Conservation (phyloP, 2,113 vertebrate species). For the Gambusia affinis region DNA sequence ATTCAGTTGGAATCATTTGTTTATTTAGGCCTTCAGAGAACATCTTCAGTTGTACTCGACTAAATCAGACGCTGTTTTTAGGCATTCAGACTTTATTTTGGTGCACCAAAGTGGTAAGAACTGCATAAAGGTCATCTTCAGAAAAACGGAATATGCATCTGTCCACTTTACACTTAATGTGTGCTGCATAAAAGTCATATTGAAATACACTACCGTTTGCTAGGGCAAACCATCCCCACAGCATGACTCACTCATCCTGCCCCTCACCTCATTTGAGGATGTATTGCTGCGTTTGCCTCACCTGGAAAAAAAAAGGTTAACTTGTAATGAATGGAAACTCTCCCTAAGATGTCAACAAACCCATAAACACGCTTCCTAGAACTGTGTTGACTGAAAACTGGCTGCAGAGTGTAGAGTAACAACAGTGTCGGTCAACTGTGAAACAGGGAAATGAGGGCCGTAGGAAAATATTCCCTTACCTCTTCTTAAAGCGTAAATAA, state of each 20-base stretch:
- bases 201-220: too few relatives aligned
- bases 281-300: conserved; percentile 42
- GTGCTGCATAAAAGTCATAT: too few relatives aligned
- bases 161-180: too few relatives aligned
- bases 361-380: conserved; percentile 63
- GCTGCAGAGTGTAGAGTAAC: conserved; percentile 33
- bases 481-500: conserved; percentile 16
- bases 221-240: not conserved
- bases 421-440: conserved; percentile 48
- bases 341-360: conserved; percentile 62
- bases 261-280: not conserved
- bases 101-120: too few relatives aligned
- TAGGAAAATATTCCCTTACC: conserved; percentile 23
- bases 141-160: too few relatives aligned
- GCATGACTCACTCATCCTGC: not conserved
- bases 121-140: too few relatives aligned
- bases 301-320: conserved; percentile 49
- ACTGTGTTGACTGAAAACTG: conserved; percentile 56
- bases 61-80: too few relatives aligned
- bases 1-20: not conserved
- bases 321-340: conserved; percentile 51
- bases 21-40: not conserved
- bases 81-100: too few relatives aligned
- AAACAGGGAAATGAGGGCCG: conserved; percentile 23
- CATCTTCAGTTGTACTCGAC: not conserved